phyloP scores from a whole-genome alignment of 2,888 invertebrate species.

The Caprella mutica region DNA sequence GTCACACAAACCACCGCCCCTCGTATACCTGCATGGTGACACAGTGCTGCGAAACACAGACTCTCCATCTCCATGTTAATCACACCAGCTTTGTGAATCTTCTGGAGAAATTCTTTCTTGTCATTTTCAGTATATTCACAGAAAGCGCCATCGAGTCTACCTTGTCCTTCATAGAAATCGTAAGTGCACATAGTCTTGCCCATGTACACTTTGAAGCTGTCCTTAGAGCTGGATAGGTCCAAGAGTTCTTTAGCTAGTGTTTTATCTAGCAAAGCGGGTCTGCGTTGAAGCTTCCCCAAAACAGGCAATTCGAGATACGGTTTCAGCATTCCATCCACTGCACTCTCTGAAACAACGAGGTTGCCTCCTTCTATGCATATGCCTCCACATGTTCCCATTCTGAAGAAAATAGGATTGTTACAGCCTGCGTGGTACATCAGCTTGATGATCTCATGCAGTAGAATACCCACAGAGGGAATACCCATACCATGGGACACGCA shows the following conservation, averaged over 20 bases:
- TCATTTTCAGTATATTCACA: slow-evolving; percentile 86
- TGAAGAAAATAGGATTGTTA: slow-evolving; percentile 78
- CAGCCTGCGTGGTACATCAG: slow-evolving; percentile 85
- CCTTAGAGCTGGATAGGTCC: slow-evolving; percentile 54
- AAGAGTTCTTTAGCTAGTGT: slow-evolving; percentile 67
- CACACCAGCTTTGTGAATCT: slow-evolving; percentile 64
- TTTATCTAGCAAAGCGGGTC: slow-evolving; percentile 73
- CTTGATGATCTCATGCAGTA: slow-evolving; percentile 92
- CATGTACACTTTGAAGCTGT: slow-evolving; percentile 72
- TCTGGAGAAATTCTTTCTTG: slow-evolving; percentile 56
- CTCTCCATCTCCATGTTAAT: slow-evolving; percentile 97
- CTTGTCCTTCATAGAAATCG: slow-evolving; percentile 98
- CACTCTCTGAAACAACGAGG: slow-evolving; percentile 83
- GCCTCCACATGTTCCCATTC: slow-evolving; percentile 89
- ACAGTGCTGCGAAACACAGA: slow-evolving; percentile 81
- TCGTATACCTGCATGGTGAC: slow-evolving; percentile 81
- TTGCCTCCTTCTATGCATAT: slow-evolving; percentile 85
- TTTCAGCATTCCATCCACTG: slow-evolving; percentile 73
- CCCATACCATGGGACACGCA: slow-evolving; percentile 99
- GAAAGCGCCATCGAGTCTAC: slow-evolving; percentile 88
- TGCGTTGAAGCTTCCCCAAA: slow-evolving; percentile 65
- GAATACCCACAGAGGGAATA: slow-evolving; percentile 85
- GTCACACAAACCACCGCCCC: slow-evolving; percentile 92
- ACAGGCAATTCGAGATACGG: slow-evolving; percentile 75
- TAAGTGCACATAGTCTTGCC: slow-evolving; percentile 94